Evolutionary conservation across 2,113 vertebrate species (phyloP).

Genomic region (Bambusicola thoracicus): DNA sequence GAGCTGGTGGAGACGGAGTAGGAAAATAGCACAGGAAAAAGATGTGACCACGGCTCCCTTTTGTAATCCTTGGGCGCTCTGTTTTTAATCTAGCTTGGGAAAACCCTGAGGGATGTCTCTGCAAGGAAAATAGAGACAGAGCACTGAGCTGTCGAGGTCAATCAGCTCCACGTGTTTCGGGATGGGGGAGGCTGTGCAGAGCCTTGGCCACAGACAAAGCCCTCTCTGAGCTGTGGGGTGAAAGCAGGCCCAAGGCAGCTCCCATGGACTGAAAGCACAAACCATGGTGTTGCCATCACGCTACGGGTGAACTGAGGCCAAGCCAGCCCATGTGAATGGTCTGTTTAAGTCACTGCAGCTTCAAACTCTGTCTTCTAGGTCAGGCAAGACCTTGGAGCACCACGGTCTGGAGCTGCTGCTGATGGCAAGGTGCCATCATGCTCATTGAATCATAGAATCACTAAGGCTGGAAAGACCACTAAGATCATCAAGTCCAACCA

Average conservation of each 20-base stretch:
- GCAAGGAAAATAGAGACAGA: neutral
- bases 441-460: no score
- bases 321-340: neutral
- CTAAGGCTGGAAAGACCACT: no score
- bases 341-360: neutral
- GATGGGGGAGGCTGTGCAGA: neutral
- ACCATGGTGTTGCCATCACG: neutral
- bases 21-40: neutral
- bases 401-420: neutral
- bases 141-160: neutral
- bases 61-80: conserved; percentile 4
- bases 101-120: conserved; percentile 36
- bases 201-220: neutral
- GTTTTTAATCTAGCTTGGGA: conserved; percentile 37
- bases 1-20: neutral
- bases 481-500: no score
- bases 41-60: neutral
- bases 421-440: neutral
- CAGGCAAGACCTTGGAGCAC: neutral
- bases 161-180: fast-evolving
- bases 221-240: neutral
- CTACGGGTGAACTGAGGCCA: neutral
- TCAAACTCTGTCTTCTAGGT: neutral
- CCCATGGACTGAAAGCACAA: neutral
- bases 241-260: neutral